These are phyloP conservation scores for Theonella swinhoei DNA, from an alignment of 37 sponge, comb jelly and placozoan species.

Conservation along the genomic window DNA sequence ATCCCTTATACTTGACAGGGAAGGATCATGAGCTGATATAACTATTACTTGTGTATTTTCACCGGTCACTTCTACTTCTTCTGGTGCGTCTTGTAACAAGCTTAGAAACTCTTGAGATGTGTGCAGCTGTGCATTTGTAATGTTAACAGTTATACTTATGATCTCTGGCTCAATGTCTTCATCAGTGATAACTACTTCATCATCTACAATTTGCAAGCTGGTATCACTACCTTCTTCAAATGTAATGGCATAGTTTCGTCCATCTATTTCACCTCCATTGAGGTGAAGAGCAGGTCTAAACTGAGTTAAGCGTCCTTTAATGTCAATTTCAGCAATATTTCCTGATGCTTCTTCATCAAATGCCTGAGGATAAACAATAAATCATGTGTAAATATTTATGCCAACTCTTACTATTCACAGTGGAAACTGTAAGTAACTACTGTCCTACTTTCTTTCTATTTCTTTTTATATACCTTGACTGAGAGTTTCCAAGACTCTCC, in stretches of 20 bases:
- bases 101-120: slow-evolving; percentile 25
- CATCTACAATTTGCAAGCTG: background rate
- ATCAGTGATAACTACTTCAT: slow-evolving; percentile 36
- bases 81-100: background rate
- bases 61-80: background rate
- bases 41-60: background rate
- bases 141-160: slow-evolving; percentile 22
- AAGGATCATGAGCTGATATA: background rate
- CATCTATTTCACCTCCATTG: background rate
- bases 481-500: background rate
- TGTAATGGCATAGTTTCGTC: background rate
- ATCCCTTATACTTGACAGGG: slow-evolving; percentile 3
- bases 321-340: background rate
- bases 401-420: background rate
- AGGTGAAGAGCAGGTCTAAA: slow-evolving; percentile 46
- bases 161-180: slow-evolving; percentile 47
- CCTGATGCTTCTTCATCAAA: background rate
- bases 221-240: slow-evolving; percentile 46
- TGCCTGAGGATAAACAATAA: background rate
- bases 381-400: background rate
- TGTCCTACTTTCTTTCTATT: too few relatives aligned
- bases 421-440: too few relatives aligned
- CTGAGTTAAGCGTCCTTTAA: slow-evolving; percentile 59
- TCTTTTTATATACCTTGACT: too few relatives aligned
- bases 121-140: slow-evolving; percentile 44